phyloP scores from a whole-genome alignment of 1,140 invertebrate genomes.

The Mya arenaria region DNA sequence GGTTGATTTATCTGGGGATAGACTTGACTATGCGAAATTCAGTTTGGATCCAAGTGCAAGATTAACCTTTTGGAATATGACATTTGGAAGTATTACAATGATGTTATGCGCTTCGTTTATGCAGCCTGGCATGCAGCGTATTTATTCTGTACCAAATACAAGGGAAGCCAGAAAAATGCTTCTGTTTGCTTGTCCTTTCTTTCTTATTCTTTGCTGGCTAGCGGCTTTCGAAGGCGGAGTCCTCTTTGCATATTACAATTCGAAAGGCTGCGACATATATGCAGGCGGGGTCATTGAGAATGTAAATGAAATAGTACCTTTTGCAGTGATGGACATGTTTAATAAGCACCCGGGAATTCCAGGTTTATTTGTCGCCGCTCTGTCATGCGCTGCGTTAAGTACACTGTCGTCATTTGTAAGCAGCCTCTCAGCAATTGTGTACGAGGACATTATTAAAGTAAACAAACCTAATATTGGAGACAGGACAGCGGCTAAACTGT shows the following conservation, averaged over 20 bases:
- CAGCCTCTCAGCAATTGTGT: neutral
- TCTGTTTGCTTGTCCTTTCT: neutral
- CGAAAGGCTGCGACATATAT: constrained; percentile 2
- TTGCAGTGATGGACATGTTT: constrained; percentile 10
- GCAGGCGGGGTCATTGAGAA: neutral
- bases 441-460: neutral
- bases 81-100: neutral
- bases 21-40: neutral
- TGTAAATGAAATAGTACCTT: constrained; percentile 8
- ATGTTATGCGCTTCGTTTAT: neutral
- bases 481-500: neutral
- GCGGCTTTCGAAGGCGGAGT: neutral
- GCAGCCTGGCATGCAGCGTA: neutral
- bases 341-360: neutral
- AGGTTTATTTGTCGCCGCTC: constrained; percentile 14
- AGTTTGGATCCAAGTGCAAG: neutral
- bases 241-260: neutral
- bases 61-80: neutral
- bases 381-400: constrained; percentile 17
- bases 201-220: neutral
- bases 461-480: neutral
- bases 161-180: neutral
- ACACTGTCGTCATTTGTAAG: constrained; percentile 13
- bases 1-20: neutral
- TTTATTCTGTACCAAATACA: neutral